Conservation (phyloP, 2,888 invertebrate species). For the Pyrrhosoma nymphula region DNA sequence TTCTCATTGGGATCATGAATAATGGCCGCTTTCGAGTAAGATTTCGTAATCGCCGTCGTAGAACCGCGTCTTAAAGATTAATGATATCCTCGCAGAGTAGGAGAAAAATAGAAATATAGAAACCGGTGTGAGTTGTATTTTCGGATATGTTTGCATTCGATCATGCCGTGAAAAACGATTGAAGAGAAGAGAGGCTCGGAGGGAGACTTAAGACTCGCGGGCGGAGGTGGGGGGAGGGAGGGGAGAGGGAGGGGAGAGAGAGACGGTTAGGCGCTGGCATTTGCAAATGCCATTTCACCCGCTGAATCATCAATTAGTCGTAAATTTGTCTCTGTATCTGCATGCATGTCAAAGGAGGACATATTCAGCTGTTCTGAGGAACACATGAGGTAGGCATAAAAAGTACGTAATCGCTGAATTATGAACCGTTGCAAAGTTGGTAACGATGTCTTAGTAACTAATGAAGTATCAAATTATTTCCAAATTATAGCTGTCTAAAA, state of each 20-base stretch:
- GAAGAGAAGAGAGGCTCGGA: neutral
- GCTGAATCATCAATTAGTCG: neutral
- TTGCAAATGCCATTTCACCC: neutral
- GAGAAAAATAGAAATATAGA: neutral
- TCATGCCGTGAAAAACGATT: neutral
- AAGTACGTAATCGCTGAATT: too few relatives aligned
- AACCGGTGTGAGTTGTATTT: neutral
- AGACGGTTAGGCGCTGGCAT: neutral
- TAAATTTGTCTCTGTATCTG: neutral
- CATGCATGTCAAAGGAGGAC: too few relatives aligned
- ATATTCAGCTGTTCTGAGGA: too few relatives aligned
- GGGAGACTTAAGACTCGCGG: neutral
- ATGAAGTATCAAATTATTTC: too few relatives aligned
- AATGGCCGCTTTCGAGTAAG: conserved; percentile 14
- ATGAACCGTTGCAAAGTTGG: too few relatives aligned
- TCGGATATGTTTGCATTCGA: neutral
- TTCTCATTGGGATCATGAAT: conserved; percentile 22
- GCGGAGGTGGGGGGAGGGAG: neutral
- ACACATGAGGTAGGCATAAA: too few relatives aligned
- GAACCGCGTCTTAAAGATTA: neutral
- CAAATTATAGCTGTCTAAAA: too few relatives aligned
- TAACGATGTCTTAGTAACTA: too few relatives aligned
- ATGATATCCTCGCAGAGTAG: neutral
- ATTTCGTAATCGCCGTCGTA: neutral
- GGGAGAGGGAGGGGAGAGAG: neutral